Conservation (phyloP, 2,888 invertebrate genomes). For the Epistrophe grossulariae region DNA sequence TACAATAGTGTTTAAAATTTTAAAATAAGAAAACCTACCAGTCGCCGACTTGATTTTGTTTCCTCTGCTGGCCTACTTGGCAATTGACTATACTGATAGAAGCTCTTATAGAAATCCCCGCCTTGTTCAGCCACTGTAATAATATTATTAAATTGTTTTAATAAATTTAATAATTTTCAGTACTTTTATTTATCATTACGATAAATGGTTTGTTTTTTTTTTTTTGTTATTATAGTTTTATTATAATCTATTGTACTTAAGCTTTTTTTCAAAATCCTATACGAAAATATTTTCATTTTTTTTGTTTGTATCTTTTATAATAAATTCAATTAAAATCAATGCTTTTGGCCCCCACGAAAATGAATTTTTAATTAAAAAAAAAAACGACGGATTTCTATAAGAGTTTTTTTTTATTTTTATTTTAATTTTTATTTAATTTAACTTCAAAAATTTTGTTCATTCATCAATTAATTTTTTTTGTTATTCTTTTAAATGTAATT, state of each 20-base stretch:
- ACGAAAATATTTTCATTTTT: constrained; percentile 52
- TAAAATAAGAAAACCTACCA: constrained; percentile 86
- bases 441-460: constrained; percentile 81
- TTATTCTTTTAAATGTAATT: constrained; percentile 74
- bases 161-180: constrained; percentile 77
- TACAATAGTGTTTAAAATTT: constrained; percentile 9
- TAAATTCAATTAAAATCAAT: constrained; percentile 83
- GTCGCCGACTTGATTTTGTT: constrained; percentile 85
- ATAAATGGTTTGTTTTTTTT: constrained; percentile 56
- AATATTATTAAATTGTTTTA: constrained; percentile 81
- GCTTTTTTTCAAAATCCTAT: constrained; percentile 49
- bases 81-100: constrained; percentile 88
- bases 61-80: constrained; percentile 87
- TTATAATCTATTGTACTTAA: constrained; percentile 40
- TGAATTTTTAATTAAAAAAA: constrained; percentile 27
- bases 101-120: constrained; percentile 94
- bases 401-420: constrained; percentile 75
- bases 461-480: constrained; percentile 75
- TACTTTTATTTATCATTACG: constrained; percentile 54
- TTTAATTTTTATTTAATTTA: constrained; percentile 26
- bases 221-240: constrained; percentile 60
- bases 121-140: constrained; percentile 92
- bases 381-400: constrained; percentile 83
- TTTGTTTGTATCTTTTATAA: constrained; percentile 79
- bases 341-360: constrained; percentile 65